Percentiles rank a stretch among this genome's conserved stretches.
Evolutionary conservation across 1,140 invertebrate species (phyloP).

Genomic region (Drosophila tani): DNA sequence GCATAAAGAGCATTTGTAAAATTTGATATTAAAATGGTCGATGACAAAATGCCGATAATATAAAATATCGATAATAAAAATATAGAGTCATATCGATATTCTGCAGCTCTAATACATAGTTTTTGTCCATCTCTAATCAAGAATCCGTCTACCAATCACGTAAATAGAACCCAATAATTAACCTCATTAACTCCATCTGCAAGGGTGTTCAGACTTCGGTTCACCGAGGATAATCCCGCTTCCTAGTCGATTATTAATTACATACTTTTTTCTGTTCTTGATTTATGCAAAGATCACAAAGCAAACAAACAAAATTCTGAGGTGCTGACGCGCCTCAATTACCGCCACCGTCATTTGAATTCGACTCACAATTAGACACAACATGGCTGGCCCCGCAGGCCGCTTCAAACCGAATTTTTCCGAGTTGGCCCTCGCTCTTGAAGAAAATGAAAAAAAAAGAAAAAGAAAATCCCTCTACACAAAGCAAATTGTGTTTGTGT

Average conservation of each 20-base stretch:
- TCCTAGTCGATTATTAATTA: slow-evolving; percentile 40
- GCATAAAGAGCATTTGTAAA: too few species aligned
- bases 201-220: slow-evolving; percentile 40
- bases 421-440: slow-evolving; percentile 60
- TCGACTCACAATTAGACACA: slow-evolving; percentile 65
- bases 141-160: neutral
- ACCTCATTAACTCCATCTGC: slow-evolving; percentile 2
- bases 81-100: neutral
- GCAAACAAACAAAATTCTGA: slow-evolving; percentile 78
- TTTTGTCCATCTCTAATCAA: neutral
- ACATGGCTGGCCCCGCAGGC: slow-evolving; percentile 37
- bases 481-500: slow-evolving; percentile 65
- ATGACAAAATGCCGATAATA: neutral
- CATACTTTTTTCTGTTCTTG: slow-evolving; percentile 35
- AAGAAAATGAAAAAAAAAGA: slow-evolving; percentile 20
- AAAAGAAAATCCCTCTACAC: slow-evolving; percentile 31
- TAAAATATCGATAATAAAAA: neutral
- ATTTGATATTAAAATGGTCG: neutral
- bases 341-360: slow-evolving; percentile 56
- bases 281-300: slow-evolving; percentile 77
- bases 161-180: neutral
- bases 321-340: slow-evolving; percentile 40
- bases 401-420: slow-evolving; percentile 52
- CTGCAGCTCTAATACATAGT: neutral
- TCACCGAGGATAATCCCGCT: slow-evolving; percentile 18